Percentiles rank a stretch among this genome's conserved stretches.
Conservation (phyloP, 2,113 vertebrate species). For the Ursus arctos region DNA sequence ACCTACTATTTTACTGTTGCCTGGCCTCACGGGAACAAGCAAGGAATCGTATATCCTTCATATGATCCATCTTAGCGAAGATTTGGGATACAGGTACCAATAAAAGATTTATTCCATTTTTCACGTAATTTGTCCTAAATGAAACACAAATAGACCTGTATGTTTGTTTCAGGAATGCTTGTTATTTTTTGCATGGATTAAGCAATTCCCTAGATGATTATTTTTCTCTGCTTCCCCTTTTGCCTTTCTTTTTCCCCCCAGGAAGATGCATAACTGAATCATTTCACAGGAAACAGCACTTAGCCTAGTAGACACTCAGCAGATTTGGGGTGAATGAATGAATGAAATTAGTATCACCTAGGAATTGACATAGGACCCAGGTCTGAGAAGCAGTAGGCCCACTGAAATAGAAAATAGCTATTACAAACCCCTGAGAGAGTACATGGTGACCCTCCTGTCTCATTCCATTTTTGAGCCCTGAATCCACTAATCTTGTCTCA, state of each 20-base stretch:
- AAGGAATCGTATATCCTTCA: constrained; percentile 99
- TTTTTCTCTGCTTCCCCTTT: constrained; percentile 7
- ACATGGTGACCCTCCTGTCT: not conserved
- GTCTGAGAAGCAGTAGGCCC: not conserved
- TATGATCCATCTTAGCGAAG: constrained; percentile 97
- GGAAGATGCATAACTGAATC: constrained; percentile 13
- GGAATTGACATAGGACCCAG: not conserved
- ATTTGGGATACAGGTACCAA: constrained; percentile 96
- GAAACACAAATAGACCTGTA: not conserved
- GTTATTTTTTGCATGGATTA: constrained; percentile 27
- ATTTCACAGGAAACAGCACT: constrained; percentile 16
- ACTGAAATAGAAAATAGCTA: not conserved
- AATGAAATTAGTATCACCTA: constrained; percentile 29
- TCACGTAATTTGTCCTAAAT: constrained; percentile 22
- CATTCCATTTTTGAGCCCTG: not conserved
- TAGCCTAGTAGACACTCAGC: not conserved
- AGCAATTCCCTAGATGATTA: constrained; percentile 2
- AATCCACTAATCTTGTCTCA: constrained; percentile 16
- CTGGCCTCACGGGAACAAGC: constrained; percentile 98
- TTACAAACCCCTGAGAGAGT: not conserved
- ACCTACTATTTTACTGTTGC: constrained; percentile 96
- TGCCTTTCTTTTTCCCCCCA: not conserved
- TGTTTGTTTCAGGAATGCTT: constrained; percentile 40
- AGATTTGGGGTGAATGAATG: constrained; percentile 10
- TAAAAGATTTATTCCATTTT: constrained; percentile 24